Evolutionary conservation across 2,888 invertebrate genomes (phyloP), one percentile per base, ranked within the genome.

Genomic region (Antheraea assamensis): DNA sequence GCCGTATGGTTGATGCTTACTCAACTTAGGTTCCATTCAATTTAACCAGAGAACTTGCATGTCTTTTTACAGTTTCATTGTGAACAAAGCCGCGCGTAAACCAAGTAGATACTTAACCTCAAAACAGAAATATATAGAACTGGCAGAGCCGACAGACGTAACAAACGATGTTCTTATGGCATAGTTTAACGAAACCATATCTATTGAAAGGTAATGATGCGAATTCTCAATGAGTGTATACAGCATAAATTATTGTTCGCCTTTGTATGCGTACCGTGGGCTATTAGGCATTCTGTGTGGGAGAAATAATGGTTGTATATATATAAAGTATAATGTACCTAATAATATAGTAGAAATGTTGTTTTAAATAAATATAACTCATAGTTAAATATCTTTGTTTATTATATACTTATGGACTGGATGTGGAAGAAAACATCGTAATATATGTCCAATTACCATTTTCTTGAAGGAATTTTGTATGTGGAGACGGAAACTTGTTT

Each of bases 251-350:
- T 72, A 72, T 72, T 72, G 68, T 68, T 68, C n/a, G 68, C 35
- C 68, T 72, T 30, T 61, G 71, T 72, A 42, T 72, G 74, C 30
- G 24, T 70, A 27, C 70, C 42, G 42, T 70, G 73, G 70, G 52
- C 73, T 75, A 75, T 75, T 75, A 73, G 73, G 72, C 66, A 71
- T 30, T 73, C 19, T 70, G 72, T 68, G 68, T 49, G 80, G 78
- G 21, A 64, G 61, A 64, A 75, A 83, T 85, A 86, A 86, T 87
- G 85, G 81, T 85, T 85, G 85, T 83, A 83, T 83, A 86, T 87
- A 85, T 84, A 83, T 85, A 82, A 80, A 15, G 30, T 2, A 17
- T 3, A 30, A 30, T 58, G n/a, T 24, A 58, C 13, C n/a, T n/a
- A 13, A 58, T 24, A 24, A 13, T 55, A 58, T 58, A 58, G 21